Conservation (phyloP, 2,888 invertebrate genomes). For the Limnephilus rhombicus region DNA sequence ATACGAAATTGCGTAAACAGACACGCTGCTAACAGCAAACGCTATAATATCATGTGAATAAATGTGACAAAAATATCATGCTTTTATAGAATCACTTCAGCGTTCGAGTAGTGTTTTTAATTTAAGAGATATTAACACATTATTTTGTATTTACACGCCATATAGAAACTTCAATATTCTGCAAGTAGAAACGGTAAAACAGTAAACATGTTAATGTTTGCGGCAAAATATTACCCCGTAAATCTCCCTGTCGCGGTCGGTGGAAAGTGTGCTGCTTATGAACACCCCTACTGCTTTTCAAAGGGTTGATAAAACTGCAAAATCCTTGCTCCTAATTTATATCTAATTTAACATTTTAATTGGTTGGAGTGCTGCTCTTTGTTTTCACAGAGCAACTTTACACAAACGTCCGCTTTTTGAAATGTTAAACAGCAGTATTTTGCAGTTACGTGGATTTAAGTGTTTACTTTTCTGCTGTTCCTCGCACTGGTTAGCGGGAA, state of each 20-base stretch:
- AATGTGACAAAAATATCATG: no score
- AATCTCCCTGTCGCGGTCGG: not conserved
- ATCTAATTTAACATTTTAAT: not conserved
- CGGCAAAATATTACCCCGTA: constrained; percentile 23
- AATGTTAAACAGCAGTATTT: not conserved
- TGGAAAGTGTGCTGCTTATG: not conserved
- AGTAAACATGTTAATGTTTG: not conserved
- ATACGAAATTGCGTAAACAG: no score
- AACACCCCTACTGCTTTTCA: not conserved
- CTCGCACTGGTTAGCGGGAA: not conserved
- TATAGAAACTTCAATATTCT: not conserved
- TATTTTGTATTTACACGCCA: not conserved
- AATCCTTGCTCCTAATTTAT: not conserved
- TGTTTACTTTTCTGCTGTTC: not conserved
- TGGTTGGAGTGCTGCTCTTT: not conserved
- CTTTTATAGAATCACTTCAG: no score
- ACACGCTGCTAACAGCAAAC: no score
- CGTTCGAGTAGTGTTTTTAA: not conserved
- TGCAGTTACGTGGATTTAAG: not conserved
- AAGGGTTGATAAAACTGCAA: not conserved
- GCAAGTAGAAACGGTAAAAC: not conserved
- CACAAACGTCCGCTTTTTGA: not conserved
- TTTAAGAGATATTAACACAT: no score
- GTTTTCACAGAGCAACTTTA: not conserved
- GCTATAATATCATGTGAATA: no score